These are phyloP conservation scores for Phocoena phocoena DNA, from an alignment of 2,113 vertebrate genomes.

Conservation along the genomic window DNA sequence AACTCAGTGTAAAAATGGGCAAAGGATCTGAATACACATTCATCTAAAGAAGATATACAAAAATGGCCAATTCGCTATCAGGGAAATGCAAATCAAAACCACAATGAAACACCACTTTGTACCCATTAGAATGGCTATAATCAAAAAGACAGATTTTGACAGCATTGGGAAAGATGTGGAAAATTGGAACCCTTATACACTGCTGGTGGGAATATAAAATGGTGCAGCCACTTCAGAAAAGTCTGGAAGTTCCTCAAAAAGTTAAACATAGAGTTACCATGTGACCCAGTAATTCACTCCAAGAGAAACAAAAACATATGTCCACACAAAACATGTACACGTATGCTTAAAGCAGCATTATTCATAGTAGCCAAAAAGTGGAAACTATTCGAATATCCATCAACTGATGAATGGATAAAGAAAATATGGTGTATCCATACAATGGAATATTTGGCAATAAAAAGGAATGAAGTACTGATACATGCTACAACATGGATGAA, in stretches of 20 bases:
- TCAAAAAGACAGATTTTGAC: not conserved
- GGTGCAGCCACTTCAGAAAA: not conserved
- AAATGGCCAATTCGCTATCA: not conserved
- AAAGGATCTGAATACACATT: not conserved
- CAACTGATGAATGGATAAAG: not conserved
- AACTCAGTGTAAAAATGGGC: not conserved
- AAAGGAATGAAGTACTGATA: not conserved
- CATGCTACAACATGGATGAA: not conserved
- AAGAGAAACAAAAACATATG: not conserved
- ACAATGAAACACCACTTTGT: not conserved
- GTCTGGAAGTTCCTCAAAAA: not conserved
- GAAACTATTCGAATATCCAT: not conserved
- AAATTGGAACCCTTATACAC: not conserved
- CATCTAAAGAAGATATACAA: not conserved
- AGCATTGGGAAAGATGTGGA: not conserved
- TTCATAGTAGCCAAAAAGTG: not conserved
- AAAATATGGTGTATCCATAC: not conserved
- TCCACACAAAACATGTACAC: not conserved
- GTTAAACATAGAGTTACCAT: not conserved
- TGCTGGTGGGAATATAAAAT: not conserved
- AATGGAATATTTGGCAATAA: not conserved
- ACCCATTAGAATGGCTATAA: not conserved
- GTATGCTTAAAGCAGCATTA: not conserved
- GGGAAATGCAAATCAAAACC: not conserved
- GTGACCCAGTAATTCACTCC: not conserved